A percentile compares a stretch with the other conserved stretches of the same genome.
Evolutionary conservation across 2,113 vertebrate genomes (phyloP).

Genomic region (Ranitomeya variabilis): DNA sequence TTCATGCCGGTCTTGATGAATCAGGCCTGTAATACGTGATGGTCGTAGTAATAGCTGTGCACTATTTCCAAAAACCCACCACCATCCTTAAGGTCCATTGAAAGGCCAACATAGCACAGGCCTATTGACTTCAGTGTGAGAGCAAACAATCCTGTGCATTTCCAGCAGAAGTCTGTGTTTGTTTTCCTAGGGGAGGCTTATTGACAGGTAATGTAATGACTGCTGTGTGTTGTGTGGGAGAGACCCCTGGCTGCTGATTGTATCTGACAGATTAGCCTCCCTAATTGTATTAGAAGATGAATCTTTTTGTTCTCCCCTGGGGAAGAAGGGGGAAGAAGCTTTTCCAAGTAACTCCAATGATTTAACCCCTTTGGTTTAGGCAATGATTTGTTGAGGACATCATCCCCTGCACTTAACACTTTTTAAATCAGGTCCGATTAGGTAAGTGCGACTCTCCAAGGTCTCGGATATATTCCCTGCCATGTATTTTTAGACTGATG

Average conservation of each 20-base stretch:
- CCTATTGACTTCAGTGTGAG: slow-evolving; percentile 1
- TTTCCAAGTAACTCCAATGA: slow-evolving; percentile 17
- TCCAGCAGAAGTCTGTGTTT: slow-evolving; percentile 54
- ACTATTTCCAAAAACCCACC: background rate
- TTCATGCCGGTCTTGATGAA: too few species aligned
- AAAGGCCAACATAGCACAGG: background rate
- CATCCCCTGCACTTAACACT: slow-evolving; percentile 2
- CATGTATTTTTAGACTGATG: slow-evolving; percentile 48
- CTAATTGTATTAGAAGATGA: slow-evolving; percentile 58
- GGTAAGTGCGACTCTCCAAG: slow-evolving; percentile 21
- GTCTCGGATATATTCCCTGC: background rate
- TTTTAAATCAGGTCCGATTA: slow-evolving; percentile 11
- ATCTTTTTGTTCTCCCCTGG: slow-evolving; percentile 37
- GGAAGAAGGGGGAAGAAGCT: background rate
- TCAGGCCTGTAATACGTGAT: background rate
- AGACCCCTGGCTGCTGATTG: slow-evolving; percentile 40
- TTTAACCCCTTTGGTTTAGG: slow-evolving; percentile 35
- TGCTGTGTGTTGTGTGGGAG: slow-evolving; percentile 42
- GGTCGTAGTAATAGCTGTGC: background rate
- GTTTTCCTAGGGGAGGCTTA: slow-evolving; percentile 48
- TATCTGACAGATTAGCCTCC: slow-evolving; percentile 58
- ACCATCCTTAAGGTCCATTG: background rate
- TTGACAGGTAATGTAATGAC: slow-evolving; percentile 52
- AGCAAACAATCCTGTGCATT: slow-evolving; percentile 28
- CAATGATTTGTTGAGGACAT: background rate